Conservation (phyloP, 2,113 vertebrate species). For the Chamaetylas fuelleborni region DNA sequence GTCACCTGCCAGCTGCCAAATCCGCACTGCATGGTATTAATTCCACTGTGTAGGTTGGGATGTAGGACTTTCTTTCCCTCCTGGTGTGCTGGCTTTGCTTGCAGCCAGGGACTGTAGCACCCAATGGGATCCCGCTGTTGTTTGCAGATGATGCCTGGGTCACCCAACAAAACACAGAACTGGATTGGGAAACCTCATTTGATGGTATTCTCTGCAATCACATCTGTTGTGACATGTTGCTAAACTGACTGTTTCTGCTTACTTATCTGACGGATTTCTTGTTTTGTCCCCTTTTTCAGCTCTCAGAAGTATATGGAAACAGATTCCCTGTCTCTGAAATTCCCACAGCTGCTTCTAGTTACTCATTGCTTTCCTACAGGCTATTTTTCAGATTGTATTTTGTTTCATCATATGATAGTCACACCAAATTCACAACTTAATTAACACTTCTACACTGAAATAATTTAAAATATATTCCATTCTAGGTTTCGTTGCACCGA, state of each 20-base stretch:
- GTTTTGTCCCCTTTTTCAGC: neutral
- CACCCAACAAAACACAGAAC: neutral
- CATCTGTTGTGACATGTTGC: neutral
- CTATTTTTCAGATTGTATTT: conserved; percentile 15
- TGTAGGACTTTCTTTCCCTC: neutral
- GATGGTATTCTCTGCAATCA: neutral
- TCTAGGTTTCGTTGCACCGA: neutral
- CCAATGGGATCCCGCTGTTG: neutral
- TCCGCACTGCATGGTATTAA: too few species aligned
- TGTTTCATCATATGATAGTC: neutral
- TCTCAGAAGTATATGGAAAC: neutral
- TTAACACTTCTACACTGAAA: neutral
- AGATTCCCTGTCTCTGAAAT: neutral
- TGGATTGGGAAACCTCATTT: rapidly evolving
- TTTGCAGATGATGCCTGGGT: neutral
- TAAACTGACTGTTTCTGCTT: neutral
- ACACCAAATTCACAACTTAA: neutral
- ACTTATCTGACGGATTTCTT: neutral
- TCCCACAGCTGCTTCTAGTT: neutral
- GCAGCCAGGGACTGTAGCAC: neutral
- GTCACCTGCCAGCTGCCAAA: neutral
- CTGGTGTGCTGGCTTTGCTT: neutral
- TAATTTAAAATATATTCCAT: neutral
- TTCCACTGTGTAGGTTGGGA: neutral
- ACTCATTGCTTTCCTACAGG: neutral